These are phyloP conservation scores for Castor canadensis DNA, from an alignment of 2,113 vertebrate genomes.

Conservation along the genomic window DNA sequence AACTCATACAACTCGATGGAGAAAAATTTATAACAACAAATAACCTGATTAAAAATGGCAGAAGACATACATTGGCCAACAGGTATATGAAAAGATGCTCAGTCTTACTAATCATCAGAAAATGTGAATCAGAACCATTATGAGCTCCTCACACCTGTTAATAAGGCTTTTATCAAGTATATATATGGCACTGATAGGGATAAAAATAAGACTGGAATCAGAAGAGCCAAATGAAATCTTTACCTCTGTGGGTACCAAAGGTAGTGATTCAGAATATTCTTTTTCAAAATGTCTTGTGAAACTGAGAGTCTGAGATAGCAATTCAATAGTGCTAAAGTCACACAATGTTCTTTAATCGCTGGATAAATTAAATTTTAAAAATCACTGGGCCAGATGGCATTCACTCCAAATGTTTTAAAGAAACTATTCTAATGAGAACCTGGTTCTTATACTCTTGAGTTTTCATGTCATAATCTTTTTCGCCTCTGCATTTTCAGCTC, in stretches of 20 bases:
- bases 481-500: not conserved
- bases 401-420: not conserved
- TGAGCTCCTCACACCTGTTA: not conserved
- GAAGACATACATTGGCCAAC: not conserved
- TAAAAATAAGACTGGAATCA: conserved; percentile 7
- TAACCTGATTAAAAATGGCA: not conserved
- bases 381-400: not conserved
- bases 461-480: not conserved
- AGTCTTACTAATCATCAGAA: not conserved
- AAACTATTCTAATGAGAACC: not conserved
- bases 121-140: not conserved
- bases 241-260: not conserved
- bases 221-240: not conserved
- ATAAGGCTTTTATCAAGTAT: not conserved
- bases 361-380: conserved; percentile 6
- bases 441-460: not conserved
- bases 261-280: not conserved
- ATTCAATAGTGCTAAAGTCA: not conserved
- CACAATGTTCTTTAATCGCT: not conserved
- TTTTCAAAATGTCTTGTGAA: not conserved
- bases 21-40: not conserved
- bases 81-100: not conserved
- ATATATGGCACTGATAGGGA: not conserved
- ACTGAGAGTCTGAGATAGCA: not conserved
- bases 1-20: not conserved